Conservation (phyloP, 2,797 vertebrate species). For the Urophycis tenuis region DNA sequence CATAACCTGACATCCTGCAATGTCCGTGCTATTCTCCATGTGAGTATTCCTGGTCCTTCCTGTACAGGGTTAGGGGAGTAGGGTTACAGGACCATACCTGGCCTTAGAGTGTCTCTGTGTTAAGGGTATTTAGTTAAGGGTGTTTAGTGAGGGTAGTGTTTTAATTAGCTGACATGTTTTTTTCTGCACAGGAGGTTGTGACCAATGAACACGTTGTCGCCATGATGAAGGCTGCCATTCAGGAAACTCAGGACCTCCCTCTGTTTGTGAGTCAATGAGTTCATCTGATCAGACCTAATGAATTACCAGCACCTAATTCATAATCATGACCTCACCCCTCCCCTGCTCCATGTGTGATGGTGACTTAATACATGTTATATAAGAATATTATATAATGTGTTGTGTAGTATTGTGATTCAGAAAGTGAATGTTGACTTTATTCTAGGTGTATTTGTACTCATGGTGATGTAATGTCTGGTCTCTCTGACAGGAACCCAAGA, state of each 20-base stretch:
- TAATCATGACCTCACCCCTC: background rate
- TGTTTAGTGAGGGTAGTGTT: background rate
- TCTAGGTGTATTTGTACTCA: background rate
- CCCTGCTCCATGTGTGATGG: background rate
- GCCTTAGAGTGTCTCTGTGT: background rate
- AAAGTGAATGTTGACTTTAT: background rate
- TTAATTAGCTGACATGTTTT: conserved; percentile 5
- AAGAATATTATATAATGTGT: background rate
- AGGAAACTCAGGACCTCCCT: conserved; percentile 83
- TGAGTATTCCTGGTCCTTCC: conserved; percentile 58
- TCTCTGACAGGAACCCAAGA: conserved; percentile 83
- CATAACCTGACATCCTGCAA: conserved; percentile 88
- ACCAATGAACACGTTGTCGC: conserved; percentile 92
- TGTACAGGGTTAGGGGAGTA: background rate
- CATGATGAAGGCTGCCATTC: conserved; percentile 96
- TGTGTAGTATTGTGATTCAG: background rate
- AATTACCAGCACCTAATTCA: background rate
- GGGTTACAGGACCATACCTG: background rate
- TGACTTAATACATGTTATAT: background rate
- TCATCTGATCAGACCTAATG: background rate
- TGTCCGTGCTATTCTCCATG: conserved; percentile 87
- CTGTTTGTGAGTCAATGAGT: conserved; percentile 82
- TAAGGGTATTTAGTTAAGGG: background rate
- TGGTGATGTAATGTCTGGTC: background rate
- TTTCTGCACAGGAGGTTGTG: conserved; percentile 82